Percentiles rank a stretch among this genome's conserved stretches.
Conservation (phyloP, 2,113 vertebrate species). For the Oenanthe oenanthe region DNA sequence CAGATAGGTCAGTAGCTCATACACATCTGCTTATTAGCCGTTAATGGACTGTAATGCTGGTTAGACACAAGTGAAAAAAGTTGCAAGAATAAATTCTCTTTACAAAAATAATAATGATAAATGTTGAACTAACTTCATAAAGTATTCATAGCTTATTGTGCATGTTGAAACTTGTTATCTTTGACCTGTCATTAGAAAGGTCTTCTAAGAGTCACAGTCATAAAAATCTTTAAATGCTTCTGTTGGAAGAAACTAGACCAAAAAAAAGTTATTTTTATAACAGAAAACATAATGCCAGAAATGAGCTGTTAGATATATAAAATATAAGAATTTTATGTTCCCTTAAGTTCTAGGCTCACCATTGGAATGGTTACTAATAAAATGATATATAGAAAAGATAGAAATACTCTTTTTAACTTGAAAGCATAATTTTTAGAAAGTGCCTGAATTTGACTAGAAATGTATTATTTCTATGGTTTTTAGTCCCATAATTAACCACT, state of each 20-base stretch:
- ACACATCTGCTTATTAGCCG: background rate
- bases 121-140: background rate
- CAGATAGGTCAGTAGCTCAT: background rate
- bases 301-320: background rate
- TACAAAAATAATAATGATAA: background rate
- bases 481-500: background rate
- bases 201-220: background rate
- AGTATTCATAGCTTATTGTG: background rate
- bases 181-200: background rate
- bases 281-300: background rate
- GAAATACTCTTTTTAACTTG: background rate
- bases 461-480: background rate
- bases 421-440: background rate
- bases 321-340: background rate
- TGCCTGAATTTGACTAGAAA: background rate
- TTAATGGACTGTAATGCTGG: background rate
- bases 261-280: background rate
- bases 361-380: background rate
- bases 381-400: background rate
- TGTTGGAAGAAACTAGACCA: background rate
- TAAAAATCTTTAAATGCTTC: background rate
- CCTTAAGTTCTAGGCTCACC: background rate
- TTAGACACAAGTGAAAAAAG: background rate
- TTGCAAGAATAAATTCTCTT: background rate
- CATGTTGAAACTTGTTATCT: background rate